Conservation (phyloP, 30 jellyfish, hydroid and myxozoan species). For the Catostylus mosaicus region DNA sequence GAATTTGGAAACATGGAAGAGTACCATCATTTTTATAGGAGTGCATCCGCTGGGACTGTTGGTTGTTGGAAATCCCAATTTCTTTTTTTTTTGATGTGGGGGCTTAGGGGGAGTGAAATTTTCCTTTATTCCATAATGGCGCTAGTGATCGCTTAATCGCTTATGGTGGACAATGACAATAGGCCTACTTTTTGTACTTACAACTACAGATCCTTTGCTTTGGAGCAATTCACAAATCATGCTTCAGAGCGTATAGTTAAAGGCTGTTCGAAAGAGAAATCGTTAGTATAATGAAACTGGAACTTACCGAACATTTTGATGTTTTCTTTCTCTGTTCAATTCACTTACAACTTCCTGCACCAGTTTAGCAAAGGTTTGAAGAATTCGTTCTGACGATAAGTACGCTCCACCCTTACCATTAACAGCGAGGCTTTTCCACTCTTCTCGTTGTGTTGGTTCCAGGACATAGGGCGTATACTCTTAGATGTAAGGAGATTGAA, state of each 20-base stretch:
- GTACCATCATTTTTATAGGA: too few species aligned
- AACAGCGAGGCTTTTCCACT: background rate
- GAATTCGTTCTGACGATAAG: background rate
- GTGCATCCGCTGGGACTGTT: too few species aligned
- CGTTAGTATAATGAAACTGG: background rate
- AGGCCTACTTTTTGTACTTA: background rate
- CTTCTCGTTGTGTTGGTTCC: background rate
- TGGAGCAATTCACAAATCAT: background rate
- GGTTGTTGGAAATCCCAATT: too few species aligned
- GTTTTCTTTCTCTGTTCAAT: background rate
- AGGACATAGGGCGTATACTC: background rate
- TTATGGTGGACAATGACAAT: background rate
- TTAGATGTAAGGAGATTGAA: background rate
- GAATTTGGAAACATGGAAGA: too few species aligned
- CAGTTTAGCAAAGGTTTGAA: background rate
- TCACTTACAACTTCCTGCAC: background rate
- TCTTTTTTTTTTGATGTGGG: too few species aligned
- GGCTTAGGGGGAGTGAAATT: too few species aligned
- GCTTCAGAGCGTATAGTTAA: background rate
- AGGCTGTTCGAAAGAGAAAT: background rate
- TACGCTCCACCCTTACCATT: background rate
- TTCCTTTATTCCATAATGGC: too few species aligned
- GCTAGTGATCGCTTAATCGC: background rate
- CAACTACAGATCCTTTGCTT: background rate
- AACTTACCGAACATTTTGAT: background rate